phyloP scores from a whole-genome alignment of 2,797 vertebrate genomes.

The Pseudomugil tenellus region DNA sequence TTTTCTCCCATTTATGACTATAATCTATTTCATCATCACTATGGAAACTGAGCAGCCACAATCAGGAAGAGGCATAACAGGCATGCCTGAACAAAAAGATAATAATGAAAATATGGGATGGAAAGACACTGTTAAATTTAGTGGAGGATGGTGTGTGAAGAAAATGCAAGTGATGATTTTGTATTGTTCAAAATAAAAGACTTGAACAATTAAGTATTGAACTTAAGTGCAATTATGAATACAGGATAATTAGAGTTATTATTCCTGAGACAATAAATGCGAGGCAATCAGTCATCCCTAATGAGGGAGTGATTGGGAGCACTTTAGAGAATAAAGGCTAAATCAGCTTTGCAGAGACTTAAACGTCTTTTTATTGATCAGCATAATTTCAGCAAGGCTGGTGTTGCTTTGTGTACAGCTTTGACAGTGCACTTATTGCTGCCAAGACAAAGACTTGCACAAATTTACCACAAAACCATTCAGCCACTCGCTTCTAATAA shows the following conservation, averaged over 20 bases:
- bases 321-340: constrained; percentile 52
- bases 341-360: constrained; percentile 29
- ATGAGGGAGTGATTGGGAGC: constrained; percentile 56
- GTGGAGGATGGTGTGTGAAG: constrained; percentile 7
- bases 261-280: constrained; percentile 57
- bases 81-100: constrained; percentile 60
- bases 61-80: constrained; percentile 54
- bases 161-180: constrained; percentile 45
- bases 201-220: constrained; percentile 47
- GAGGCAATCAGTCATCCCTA: constrained; percentile 64
- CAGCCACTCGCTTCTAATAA: constrained; percentile 4
- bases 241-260: constrained; percentile 61
- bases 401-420: constrained; percentile 42
- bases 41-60: constrained; percentile 74
- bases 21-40: constrained; percentile 63
- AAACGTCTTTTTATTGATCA: constrained; percentile 43
- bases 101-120: constrained; percentile 55
- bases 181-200: constrained; percentile 55
- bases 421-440: constrained; percentile 7
- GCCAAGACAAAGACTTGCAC: constrained; percentile 13
- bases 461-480: background rate
- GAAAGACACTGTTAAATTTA: constrained; percentile 53
- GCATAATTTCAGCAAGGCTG: constrained; percentile 24
- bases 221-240: constrained; percentile 60
- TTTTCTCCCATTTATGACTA: constrained; percentile 55